Base-by-base conservation (phyloP, 1,140 invertebrate species). In the Drosophila arawakana region DNA sequence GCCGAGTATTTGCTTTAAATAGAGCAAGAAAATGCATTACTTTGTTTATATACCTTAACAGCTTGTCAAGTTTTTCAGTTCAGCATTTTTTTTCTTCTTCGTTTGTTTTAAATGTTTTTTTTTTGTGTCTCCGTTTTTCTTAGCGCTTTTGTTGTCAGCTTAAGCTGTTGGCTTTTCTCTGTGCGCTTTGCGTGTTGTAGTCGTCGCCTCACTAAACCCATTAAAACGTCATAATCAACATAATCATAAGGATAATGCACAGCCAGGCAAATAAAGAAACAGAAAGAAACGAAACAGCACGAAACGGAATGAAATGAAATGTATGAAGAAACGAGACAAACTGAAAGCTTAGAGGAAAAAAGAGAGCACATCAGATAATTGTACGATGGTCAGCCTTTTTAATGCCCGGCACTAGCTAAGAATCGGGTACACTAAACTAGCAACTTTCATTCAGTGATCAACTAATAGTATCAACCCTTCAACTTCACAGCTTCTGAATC, bases 201-300 rank as follows among this genome's bases (percentile, higher is more conserved):
- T 57, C 63, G 41, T 70, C 73, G 83, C 76, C 82, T 82, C 80
- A 82, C 76, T 82, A 79, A 88, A 80, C 76, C 83, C 83, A 86
- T 86, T 86, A 86, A 86, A 86, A 88, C 82, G 80, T 86, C 82
- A 86, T 86, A 88, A 86, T 85, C 81, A 86, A 86, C 82, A 86
- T 86, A 88, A 86, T 82, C 83, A 82, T 82, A 81, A 73, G 74
- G 66, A 81, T 79, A 85, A 85, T 85, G 81, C 81, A 84, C 65
- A 72, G 30, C 47, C 54, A 60, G 37, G 18, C 8, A 21, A 30
- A 37, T 44, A 37, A 41, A 39, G 11, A 30, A 62, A 21, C 10
- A 10, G 37, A 52, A 34, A 59, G n/a, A 30, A 30, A 30, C 25
- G 25, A 30, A 30, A 30, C 25, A 30, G 25, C 3, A 30, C 25